A percentile compares a stretch with the other conserved stretches of the same genome.
These are phyloP conservation scores for Parthenolecanium corni DNA, from an alignment of 2,888 invertebrate genomes.

Conservation along the genomic window DNA sequence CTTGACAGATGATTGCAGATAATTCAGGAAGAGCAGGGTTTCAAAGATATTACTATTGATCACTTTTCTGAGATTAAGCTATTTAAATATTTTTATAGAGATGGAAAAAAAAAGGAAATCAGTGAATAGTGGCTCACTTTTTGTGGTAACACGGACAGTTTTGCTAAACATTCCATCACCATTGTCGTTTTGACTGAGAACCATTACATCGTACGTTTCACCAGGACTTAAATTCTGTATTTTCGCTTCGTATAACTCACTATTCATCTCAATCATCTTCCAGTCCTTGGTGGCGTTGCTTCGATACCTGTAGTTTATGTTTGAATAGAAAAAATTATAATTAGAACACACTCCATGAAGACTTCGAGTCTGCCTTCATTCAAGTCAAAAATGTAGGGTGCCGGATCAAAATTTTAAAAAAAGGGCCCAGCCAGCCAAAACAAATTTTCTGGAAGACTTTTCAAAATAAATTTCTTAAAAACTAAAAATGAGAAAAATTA, in stretches of 20 bases:
- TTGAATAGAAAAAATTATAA: too few species aligned
- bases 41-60: too few species aligned
- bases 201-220: conserved; percentile 79
- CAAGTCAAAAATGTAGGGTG: background rate
- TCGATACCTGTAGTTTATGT: conserved; percentile 47
- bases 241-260: conserved; percentile 58
- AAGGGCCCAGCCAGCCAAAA: background rate
- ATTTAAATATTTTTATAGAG: too few species aligned
- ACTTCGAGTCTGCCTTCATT: too few species aligned
- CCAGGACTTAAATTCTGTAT: conserved; percentile 63
- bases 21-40: too few species aligned
- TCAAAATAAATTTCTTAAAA: too few species aligned
- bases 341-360: too few species aligned
- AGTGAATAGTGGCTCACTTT: conserved; percentile 38
- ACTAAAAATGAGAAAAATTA: too few species aligned
- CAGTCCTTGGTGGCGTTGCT: conserved; percentile 63
- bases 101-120: too few species aligned
- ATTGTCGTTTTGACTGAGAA: conserved; percentile 71
- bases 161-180: conserved; percentile 88
- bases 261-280: conserved; percentile 65
- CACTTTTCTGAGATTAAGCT: too few species aligned
- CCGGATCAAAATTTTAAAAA: background rate
- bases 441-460: background rate
- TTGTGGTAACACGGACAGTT: conserved; percentile 61
- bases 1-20: too few species aligned